phyloP scores from a whole-genome alignment of 2,797 vertebrate species.

The Enteromius anoplus region DNA sequence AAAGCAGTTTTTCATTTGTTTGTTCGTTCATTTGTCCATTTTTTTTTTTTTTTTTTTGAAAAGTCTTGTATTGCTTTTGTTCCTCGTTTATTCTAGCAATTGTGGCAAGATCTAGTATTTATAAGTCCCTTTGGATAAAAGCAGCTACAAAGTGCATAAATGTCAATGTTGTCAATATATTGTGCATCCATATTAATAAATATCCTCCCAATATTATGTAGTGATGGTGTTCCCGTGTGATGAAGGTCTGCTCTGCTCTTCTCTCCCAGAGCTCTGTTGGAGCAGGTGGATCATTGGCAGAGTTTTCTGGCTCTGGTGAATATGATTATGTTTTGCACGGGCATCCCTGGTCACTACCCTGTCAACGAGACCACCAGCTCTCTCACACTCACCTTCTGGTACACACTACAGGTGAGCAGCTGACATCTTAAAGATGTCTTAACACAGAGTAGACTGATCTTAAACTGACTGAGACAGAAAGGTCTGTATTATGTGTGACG shows the following conservation, averaged over 20 bases:
- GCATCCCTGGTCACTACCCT: slow-evolving; percentile 96
- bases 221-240: background rate
- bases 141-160: background rate
- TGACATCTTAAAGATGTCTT: background rate
- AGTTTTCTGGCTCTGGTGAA: slow-evolving; percentile 96
- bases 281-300: slow-evolving; percentile 98
- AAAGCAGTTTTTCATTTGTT: no score
- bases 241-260: slow-evolving; percentile 6
- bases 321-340: slow-evolving; percentile 99
- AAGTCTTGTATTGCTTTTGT: background rate
- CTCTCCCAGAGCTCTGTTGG: slow-evolving; percentile 86
- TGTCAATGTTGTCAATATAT: background rate
- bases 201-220: background rate
- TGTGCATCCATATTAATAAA: background rate
- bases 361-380: slow-evolving; percentile 99
- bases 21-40: no score
- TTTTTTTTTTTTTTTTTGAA: no score
- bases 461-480: background rate
- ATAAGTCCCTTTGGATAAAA: background rate
- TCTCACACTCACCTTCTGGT: slow-evolving; percentile 98
- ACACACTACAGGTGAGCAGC: slow-evolving; percentile 87
- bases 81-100: background rate
- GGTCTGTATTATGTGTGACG: background rate
- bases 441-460: background rate
- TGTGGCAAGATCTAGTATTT: background rate